phyloP scores from a whole-genome alignment of 2,888 invertebrate genomes.

The Octodonta nipae region DNA sequence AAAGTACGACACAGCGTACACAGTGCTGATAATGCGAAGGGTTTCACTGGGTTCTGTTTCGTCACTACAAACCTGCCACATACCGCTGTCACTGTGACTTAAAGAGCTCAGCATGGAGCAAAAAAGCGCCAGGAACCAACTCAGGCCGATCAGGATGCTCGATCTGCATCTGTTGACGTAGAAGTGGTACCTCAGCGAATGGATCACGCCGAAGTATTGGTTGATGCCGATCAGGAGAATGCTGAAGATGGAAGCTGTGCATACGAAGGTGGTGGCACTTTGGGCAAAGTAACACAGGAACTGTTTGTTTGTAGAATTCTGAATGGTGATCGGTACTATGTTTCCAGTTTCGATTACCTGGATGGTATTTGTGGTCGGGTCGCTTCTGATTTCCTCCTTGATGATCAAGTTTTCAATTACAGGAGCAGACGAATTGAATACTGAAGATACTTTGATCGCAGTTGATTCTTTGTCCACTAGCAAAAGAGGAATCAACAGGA shows the following conservation, averaged over 20 bases:
- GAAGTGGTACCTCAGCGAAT: slow-evolving; percentile 49
- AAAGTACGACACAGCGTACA: slow-evolving; percentile 37
- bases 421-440: slow-evolving; percentile 16
- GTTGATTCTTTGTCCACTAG: slow-evolving; percentile 39
- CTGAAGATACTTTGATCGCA: slow-evolving; percentile 33
- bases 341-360: slow-evolving; percentile 16
- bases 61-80: slow-evolving; percentile 35
- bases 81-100: slow-evolving; percentile 34
- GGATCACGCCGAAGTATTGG: slow-evolving; percentile 52
- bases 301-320: slow-evolving; percentile 8
- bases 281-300: slow-evolving; percentile 40
- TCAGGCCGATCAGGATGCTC: slow-evolving; percentile 35
- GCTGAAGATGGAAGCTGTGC: slow-evolving; percentile 47
- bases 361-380: slow-evolving; percentile 11
- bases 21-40: slow-evolving; percentile 31
- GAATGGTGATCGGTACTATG: slow-evolving; percentile 1
- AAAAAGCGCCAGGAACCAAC: slow-evolving; percentile 38
- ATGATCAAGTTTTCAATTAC: slow-evolving; percentile 12
- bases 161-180: slow-evolving; percentile 41
- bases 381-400: slow-evolving; percentile 14
- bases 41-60: slow-evolving; percentile 12
- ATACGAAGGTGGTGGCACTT: slow-evolving; percentile 46
- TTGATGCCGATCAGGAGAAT: slow-evolving; percentile 50
- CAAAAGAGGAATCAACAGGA: slow-evolving; percentile 37
- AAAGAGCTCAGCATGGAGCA: slow-evolving; percentile 37